Percentiles rank a stretch among this genome's conserved stretches.
phyloP scores from a whole-genome alignment of 2,797 vertebrate genomes.

The Phalloptychus januarius region DNA sequence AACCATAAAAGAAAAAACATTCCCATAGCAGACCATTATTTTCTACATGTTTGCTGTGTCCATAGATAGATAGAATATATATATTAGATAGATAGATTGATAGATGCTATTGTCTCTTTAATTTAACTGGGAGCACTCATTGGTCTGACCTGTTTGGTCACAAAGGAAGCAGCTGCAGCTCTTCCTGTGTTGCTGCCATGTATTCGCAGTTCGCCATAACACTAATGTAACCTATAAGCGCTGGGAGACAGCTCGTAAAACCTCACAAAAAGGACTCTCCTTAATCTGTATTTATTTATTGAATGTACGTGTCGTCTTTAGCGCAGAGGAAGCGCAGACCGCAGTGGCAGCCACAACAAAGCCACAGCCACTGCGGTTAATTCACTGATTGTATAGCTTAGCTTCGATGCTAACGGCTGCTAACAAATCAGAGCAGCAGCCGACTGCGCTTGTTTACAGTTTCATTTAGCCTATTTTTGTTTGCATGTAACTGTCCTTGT shows the following conservation, averaged over 20 bases:
- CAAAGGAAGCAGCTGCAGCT: constrained; percentile 44
- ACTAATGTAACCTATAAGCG: not conserved
- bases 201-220: constrained; percentile 5
- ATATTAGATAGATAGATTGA: not conserved
- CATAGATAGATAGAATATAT: not conserved
- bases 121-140: constrained; percentile 5
- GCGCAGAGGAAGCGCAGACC: not conserved
- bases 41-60: not conserved
- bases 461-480: not conserved
- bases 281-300: not conserved
- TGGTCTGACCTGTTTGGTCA: constrained; percentile 45
- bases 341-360: not conserved
- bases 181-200: constrained; percentile 47
- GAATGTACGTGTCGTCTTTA: constrained; percentile 12
- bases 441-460: not conserved
- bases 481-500: not conserved
- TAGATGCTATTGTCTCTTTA: constrained; percentile 40
- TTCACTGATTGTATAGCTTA: constrained; percentile 10
- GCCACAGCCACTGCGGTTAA: not conserved
- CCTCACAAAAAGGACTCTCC: not conserved
- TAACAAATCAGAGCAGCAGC: constrained; percentile 4
- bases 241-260: not conserved
- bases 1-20: not conserved
- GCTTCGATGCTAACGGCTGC: constrained; percentile 45
- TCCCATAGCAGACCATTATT: not conserved